Evolutionary conservation across 2,888 invertebrate genomes (phyloP).

Genomic region (Tetranychus piercei): DNA sequence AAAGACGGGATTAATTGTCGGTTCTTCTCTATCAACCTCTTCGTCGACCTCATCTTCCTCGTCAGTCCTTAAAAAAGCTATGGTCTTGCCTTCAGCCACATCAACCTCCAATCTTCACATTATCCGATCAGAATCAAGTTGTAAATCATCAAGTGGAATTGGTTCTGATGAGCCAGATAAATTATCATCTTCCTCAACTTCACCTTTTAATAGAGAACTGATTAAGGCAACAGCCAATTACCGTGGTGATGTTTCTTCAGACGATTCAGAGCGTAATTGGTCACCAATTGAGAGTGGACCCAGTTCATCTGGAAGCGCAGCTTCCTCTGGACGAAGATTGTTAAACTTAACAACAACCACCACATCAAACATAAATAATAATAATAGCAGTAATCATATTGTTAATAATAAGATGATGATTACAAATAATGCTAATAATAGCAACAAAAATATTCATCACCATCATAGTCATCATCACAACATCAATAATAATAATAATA

Average conservation of each 20-base stretch:
- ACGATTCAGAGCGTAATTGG: background rate
- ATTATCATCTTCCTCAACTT: background rate
- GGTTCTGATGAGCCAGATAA: conserved; percentile 1
- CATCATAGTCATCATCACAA: background rate
- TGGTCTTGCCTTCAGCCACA: background rate
- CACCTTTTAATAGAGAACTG: background rate
- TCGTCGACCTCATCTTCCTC: background rate
- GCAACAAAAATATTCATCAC: background rate
- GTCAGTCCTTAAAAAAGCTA: background rate
- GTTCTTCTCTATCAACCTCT: background rate
- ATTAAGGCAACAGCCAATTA: background rate
- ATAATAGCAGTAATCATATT: conserved; percentile 1
- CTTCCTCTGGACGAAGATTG: background rate
- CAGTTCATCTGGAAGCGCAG: background rate
- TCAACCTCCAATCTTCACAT: background rate
- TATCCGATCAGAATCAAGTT: conserved; percentile 7
- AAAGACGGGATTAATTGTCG: background rate
- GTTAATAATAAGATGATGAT: background rate
- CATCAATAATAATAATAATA: background rate
- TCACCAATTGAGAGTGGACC: background rate
- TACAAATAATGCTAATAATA: background rate
- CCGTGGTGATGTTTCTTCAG: background rate
- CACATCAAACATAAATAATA: background rate
- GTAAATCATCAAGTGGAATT: conserved; percentile 13
- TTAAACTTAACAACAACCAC: background rate